Evolutionary conservation across 2,888 invertebrate species (phyloP), one percentile per base, ranked within the genome.

Genomic region (Amitus sp.): DNA sequence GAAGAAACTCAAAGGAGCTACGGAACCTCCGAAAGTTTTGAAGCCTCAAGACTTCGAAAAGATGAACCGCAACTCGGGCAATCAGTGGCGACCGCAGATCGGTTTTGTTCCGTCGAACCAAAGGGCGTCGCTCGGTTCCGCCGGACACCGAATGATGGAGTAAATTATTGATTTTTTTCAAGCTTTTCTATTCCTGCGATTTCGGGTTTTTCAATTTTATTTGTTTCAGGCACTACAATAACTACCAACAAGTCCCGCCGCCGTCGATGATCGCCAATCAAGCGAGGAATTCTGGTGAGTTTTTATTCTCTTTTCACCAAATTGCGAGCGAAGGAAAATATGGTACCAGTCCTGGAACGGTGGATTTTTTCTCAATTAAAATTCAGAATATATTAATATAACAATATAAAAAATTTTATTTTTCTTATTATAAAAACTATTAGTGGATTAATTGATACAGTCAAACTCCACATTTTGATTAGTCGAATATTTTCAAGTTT

Each of bases 111-210:
- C 86, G 4, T 85, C 89, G 1, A 84, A 84, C 64, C 88, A 89
- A 58, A 81, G 87, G 64, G 94, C 89, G 10, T 85, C 84, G 19
- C 80, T 95, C 62, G 89, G 88, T 54, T 79, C 79, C 4, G 87
- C 91, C 2, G 94, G 94, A 0, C 93, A 91, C 74, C 85, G 94
- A 67, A 89, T 90, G 88, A 73, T 94, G 53, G 87, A 88, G 68
- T 89, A 88, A 82, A 57, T 65, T 15, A n/a, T 9, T 7, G 9
- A 27, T 27, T 40, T 2, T 37, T 49, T 19, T 37, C 3, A n/a
- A 6, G 1, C 13, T 45, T 45, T 45, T 46, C n/a, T 28, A 20
- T n/a, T 45, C 2, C 10, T n/a, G 3, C 9, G 9, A 27, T 27
- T 27, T 27, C 28, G 9, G 33, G 19, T 19, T 7, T 42, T 47